phyloP scores from a whole-genome alignment of 2,113 vertebrate genomes.

The Hepsetus odoe region DNA sequence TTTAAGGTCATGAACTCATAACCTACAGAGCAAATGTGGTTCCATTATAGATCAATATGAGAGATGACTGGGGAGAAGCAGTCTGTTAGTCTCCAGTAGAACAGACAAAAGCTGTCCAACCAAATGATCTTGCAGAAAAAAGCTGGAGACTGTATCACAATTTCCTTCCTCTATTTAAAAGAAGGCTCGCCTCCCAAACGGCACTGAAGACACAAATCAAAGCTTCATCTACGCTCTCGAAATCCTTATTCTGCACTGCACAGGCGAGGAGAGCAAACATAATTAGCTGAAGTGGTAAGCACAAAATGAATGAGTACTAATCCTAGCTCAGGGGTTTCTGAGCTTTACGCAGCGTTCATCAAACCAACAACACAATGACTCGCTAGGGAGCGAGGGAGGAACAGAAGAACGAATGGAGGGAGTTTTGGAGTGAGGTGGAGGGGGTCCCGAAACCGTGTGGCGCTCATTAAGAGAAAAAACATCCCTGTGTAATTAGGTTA shows the following conservation, averaged over 20 bases:
- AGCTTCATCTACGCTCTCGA: constrained; percentile 24
- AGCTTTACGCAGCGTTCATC: constrained; percentile 41
- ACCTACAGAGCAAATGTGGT: neutral
- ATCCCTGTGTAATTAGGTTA: constrained; percentile 55
- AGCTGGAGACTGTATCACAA: neutral
- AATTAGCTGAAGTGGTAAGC: constrained; percentile 44
- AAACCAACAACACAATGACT: constrained; percentile 38
- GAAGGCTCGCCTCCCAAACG: constrained; percentile 15
- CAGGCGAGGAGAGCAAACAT: constrained; percentile 51
- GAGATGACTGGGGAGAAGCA: neutral
- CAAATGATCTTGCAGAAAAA: neutral
- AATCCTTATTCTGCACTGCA: constrained; percentile 18
- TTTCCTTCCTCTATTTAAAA: neutral
- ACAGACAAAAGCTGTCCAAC: neutral
- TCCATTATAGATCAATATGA: neutral
- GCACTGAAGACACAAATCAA: constrained; percentile 2
- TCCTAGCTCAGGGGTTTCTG: constrained; percentile 48
- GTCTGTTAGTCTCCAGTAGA: neutral
- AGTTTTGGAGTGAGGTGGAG: constrained; percentile 9
- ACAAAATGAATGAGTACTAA: constrained; percentile 46
- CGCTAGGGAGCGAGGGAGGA: constrained; percentile 16
- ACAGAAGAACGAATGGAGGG: constrained; percentile 26
- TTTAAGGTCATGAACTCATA: neutral
- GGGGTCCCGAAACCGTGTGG: constrained; percentile 10
- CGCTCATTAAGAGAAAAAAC: constrained; percentile 52